A percentile compares a stretch with the other conserved stretches of the same genome.
Conservation (phyloP, 2,888 invertebrate species). For the Philereme vetulata region DNA sequence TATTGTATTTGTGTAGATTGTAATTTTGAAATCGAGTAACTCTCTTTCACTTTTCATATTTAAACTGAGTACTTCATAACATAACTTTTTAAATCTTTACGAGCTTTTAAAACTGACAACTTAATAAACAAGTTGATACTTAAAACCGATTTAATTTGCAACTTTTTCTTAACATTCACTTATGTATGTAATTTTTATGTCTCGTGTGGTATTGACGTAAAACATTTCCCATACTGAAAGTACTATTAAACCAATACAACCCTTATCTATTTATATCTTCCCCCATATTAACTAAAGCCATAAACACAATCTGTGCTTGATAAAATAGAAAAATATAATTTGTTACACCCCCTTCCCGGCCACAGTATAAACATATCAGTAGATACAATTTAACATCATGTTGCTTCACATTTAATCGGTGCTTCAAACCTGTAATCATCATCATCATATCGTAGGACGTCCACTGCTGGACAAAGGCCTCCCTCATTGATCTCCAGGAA, state of each 20-base stretch:
- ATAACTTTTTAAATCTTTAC: constrained; percentile 11
- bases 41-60: constrained; percentile 11
- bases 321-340: constrained; percentile 25
- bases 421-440: too few species aligned
- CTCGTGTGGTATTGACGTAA: too few species aligned
- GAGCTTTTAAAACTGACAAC: constrained; percentile 19
- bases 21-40: constrained; percentile 12
- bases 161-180: too few species aligned
- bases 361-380: constrained; percentile 24
- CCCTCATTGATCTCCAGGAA: too few species aligned
- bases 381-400: neutral
- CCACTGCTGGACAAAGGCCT: too few species aligned
- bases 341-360: constrained; percentile 22
- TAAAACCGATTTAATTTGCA: neutral
- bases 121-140: constrained; percentile 12
- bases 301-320: constrained; percentile 27
- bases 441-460: too few species aligned
- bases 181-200: too few species aligned
- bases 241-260: constrained; percentile 10
- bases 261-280: constrained; percentile 12
- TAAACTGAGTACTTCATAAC: constrained; percentile 6
- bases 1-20: neutral
- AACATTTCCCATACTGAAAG: neutral
- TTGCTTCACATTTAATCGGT: too few species aligned
- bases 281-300: constrained; percentile 17